Evolutionary conservation across 1,140 invertebrate genomes (phyloP).

Genomic region (Ganaspis sp.): DNA sequence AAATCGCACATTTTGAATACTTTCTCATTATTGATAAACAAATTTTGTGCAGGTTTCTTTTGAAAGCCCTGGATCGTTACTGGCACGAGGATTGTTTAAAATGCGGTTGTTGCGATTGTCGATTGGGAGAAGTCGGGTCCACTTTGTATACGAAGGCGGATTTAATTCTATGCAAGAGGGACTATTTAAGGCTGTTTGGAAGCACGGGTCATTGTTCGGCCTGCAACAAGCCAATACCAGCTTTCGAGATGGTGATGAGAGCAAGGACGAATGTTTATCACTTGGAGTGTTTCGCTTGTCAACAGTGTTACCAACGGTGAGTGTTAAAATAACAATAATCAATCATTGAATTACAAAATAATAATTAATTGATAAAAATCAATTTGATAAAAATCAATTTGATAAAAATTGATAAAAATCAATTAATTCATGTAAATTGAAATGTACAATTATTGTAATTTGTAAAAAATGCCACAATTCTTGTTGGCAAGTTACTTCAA

Average conservation of each 20-base stretch:
- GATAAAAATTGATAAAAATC: background rate
- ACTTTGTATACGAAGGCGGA: conserved; percentile 97
- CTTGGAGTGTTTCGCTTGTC: conserved; percentile 98
- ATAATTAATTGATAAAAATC: too few relatives aligned
- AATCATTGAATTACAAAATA: too few relatives aligned
- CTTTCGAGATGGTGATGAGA: conserved; percentile 99
- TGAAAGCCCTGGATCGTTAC: conserved; percentile 92
- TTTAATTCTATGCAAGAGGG: conserved; percentile 97
- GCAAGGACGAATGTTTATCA: conserved; percentile 98
- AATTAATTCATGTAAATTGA: too few relatives aligned
- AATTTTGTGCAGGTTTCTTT: conserved; percentile 79
- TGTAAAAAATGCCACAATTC: too few relatives aligned
- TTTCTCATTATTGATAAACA: too few relatives aligned
- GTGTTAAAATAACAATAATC: conserved; percentile 54
- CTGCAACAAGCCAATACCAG: conserved; percentile 97
- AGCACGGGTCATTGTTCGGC: conserved; percentile 95
- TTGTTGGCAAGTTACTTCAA: too few relatives aligned
- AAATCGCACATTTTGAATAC: too few relatives aligned
- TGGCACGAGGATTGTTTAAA: conserved; percentile 99
- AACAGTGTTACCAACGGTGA: conserved; percentile 98
- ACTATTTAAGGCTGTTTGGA: conserved; percentile 96
- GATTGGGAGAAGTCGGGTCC: conserved; percentile 97
- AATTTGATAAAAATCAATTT: background rate
- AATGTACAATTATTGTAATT: too few relatives aligned
- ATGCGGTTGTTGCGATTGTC: conserved; percentile 97